These are phyloP conservation scores for Allophyes oxyacanthae DNA, from an alignment of 2,888 invertebrate species.

Conservation along the genomic window DNA sequence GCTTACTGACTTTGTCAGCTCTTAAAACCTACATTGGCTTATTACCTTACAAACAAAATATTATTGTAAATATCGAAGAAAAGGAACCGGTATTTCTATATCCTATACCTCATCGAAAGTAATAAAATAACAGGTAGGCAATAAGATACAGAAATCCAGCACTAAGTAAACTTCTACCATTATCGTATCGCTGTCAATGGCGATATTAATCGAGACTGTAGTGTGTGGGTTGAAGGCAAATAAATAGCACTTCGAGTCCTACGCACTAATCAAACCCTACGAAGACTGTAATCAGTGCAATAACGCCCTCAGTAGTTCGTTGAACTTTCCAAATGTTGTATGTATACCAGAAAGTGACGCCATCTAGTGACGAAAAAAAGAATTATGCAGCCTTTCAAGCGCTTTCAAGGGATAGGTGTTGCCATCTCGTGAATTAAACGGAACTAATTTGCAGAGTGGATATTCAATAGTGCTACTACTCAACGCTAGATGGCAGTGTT, in stretches of 20 bases:
- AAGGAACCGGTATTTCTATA: no score
- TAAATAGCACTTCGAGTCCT: constrained; percentile 46
- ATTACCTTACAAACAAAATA: no score
- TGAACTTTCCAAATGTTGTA: constrained; percentile 44
- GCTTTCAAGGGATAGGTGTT: constrained; percentile 5
- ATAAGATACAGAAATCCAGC: constrained; percentile 7
- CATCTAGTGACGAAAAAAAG: constrained; percentile 38
- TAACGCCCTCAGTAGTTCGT: constrained; percentile 54
- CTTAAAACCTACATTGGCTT: no score
- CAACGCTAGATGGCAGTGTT: constrained; percentile 56
- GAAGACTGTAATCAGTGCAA: constrained; percentile 48
- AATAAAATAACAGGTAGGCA: constrained; percentile 18
- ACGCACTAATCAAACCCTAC: constrained; percentile 51
- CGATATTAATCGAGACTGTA: constrained; percentile 36
- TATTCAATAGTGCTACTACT: constrained; percentile 18
- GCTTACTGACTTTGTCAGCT: no score
- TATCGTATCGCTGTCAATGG: constrained; percentile 16
- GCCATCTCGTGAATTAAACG: constrained; percentile 27
- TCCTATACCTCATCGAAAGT: no score
- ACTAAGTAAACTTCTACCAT: constrained; percentile 22
- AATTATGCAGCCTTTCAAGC: no score
- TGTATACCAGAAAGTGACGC: constrained; percentile 15
- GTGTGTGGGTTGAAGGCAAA: constrained; percentile 35
- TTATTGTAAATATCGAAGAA: no score
- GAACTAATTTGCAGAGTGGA: not conserved